Percentiles rank a stretch among this genome's conserved stretches.
These are phyloP conservation scores for Lanius collurio DNA, from an alignment of 2,113 vertebrate species.

Conservation along the genomic window DNA sequence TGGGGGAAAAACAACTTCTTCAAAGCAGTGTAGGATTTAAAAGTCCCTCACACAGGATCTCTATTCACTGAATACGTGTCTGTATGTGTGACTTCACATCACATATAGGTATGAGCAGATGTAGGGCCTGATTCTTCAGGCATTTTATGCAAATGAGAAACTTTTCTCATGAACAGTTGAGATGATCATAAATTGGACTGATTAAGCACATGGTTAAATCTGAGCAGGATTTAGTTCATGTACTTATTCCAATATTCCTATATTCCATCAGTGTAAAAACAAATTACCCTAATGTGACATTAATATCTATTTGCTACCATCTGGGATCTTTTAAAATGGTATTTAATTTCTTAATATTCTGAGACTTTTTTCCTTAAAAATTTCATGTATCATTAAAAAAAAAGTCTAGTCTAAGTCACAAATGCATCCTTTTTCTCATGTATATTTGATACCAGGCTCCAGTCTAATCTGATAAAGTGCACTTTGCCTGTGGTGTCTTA, in stretches of 20 bases:
- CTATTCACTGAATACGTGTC: not conserved
- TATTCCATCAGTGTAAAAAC: constrained; percentile 64
- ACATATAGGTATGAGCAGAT: not conserved
- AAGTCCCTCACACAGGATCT: not conserved
- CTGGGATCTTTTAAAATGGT: constrained; percentile 64
- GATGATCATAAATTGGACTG: constrained; percentile 45
- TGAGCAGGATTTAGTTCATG: not conserved
- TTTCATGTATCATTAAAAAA: constrained; percentile 78
- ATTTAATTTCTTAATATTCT: constrained; percentile 75
- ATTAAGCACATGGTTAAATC: constrained; percentile 48
- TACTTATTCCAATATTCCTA: constrained; percentile 20
- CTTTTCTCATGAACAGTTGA: constrained; percentile 25
- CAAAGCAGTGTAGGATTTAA: constrained; percentile 12
- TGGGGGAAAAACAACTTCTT: constrained; percentile 2
- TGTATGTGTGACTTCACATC: not conserved
- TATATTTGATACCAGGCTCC: constrained; percentile 89
- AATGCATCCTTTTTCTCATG: constrained; percentile 87
- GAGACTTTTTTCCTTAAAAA: constrained; percentile 71
- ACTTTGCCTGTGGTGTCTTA: constrained; percentile 88
- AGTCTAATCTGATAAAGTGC: constrained; percentile 94
- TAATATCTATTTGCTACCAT: constrained; percentile 70
- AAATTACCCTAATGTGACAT: constrained; percentile 69
- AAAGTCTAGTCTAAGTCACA: constrained; percentile 81
- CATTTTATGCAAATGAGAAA: constrained; percentile 35
- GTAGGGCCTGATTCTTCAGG: constrained; percentile 29